Evolutionary conservation across 2,797 vertebrate genomes (phyloP), one percentile per base, ranked within the genome.

Genomic region (Microcaecilia unicolor): DNA sequence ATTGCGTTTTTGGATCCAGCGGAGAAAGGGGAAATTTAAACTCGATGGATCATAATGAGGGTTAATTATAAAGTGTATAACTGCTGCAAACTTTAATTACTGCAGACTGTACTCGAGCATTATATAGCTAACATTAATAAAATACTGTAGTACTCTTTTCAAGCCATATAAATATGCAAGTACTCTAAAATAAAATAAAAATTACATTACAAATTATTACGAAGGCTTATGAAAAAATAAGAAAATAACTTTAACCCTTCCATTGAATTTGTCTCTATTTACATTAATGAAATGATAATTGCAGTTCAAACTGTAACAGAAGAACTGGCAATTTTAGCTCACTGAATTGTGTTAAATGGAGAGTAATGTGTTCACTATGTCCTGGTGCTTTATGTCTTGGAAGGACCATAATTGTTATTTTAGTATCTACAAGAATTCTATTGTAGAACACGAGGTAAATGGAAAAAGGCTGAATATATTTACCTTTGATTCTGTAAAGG

Each of bases 11-110:
- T 53, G 18, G 22, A 55, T 22, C 32, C 20, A 22, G 21, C 48
- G 46, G 8, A 54, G 48, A 64, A 32, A 8, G 10, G 46, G 10
- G 49, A 61, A 68, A 54, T 39, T 37, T 50, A 52, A 62, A 45
- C 36, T 55, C 30, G 28, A 3, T 28, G 34, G 58, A 31, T 38
- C 34, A 15, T 46, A 51, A 46, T 46, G n/a, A 48, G 31, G 32
- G n/a, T 24, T 61, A 63, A 69, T 69, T 61, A 50, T 50, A 59
- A 69, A 71, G 45, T 42, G 24, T 11, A 35, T 48, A 61, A 40
- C 23, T 35, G 21, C 20, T 56, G 7, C 16, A 57, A n/a, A 22
- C 18, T 69, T 66, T 63, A 57, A 64, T 66, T 60, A 61, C 33
- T 28, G 15, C n/a, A 64, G 50, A 35, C 32, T 38, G 6, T 18